These are phyloP conservation scores for Sternarchorhynchus goeldii DNA, from an alignment of 2,797 vertebrate genomes.

Conservation along the genomic window DNA sequence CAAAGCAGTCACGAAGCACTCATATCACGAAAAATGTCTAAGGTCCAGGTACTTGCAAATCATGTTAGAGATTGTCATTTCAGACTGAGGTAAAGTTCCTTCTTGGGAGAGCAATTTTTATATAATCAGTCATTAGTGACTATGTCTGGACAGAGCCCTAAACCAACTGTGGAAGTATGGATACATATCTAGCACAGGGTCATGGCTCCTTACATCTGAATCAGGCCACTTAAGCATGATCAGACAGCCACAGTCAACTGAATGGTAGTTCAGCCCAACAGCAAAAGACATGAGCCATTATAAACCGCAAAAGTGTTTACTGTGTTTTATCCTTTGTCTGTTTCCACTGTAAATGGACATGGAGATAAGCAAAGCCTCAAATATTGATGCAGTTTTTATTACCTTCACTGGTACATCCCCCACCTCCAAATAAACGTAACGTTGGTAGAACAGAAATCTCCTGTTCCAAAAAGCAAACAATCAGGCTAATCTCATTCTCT, in stretches of 20 bases:
- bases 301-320: not conserved
- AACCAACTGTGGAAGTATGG: constrained; percentile 15
- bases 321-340: no score
- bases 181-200: constrained; percentile 29
- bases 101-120: constrained; percentile 34
- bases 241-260: constrained; percentile 14
- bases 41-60: not conserved
- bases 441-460: not conserved
- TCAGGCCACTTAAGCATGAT: constrained; percentile 33
- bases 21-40: not conserved
- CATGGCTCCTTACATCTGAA: constrained; percentile 24
- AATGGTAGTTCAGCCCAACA: not conserved
- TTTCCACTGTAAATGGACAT: not conserved
- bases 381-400: not conserved
- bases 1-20: not conserved
- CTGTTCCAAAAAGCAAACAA: constrained; percentile 13
- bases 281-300: not conserved
- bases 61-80: constrained; percentile 2
- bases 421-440: not conserved
- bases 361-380: not conserved
- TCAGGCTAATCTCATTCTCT: no score
- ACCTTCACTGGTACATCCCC: not conserved
- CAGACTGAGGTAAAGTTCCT: constrained; percentile 30
- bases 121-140: constrained; percentile 44
- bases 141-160: constrained; percentile 33